These are phyloP conservation scores for Rhinogobius similis DNA, from an alignment of 2,113 vertebrate species.

Conservation along the genomic window DNA sequence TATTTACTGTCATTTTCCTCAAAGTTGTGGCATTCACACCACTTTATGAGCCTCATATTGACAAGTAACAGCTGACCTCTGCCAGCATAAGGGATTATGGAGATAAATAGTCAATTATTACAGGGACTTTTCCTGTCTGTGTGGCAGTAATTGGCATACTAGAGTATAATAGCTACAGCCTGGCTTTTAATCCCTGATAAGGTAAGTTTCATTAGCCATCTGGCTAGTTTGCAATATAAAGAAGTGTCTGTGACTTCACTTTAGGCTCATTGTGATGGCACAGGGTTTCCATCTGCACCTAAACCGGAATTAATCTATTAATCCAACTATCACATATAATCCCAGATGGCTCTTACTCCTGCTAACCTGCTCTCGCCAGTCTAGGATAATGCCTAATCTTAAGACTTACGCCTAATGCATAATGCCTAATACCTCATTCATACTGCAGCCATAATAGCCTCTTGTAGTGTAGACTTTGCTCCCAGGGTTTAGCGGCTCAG, in stretches of 20 bases:
- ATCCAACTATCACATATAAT: constrained; percentile 64
- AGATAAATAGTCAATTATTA: constrained; percentile 73
- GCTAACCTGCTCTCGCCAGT: constrained; percentile 65
- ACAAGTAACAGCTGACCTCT: constrained; percentile 70
- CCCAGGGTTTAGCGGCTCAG: constrained; percentile 27
- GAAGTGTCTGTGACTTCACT: constrained; percentile 44
- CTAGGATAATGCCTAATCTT: constrained; percentile 71
- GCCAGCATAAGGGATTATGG: constrained; percentile 63
- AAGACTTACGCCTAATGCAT: constrained; percentile 60
- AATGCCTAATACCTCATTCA: constrained; percentile 69
- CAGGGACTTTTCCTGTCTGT: constrained; percentile 50
- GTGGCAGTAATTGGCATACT: constrained; percentile 62
- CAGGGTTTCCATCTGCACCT: constrained; percentile 52
- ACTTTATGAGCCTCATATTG: constrained; percentile 62
- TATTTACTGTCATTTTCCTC: constrained; percentile 65
- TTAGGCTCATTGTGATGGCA: constrained; percentile 39
- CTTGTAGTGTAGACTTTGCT: constrained; percentile 42
- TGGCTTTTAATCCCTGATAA: constrained; percentile 75
- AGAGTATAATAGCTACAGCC: constrained; percentile 63
- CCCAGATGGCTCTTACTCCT: constrained; percentile 55
- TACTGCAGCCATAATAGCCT: constrained; percentile 60
- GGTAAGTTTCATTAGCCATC: constrained; percentile 73
- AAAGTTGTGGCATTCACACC: constrained; percentile 58
- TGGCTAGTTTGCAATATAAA: constrained; percentile 62
- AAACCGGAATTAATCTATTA: constrained; percentile 64